Evolutionary conservation across 2,113 vertebrate genomes (phyloP).

Genomic region (Chrysochloris asiatica): DNA sequence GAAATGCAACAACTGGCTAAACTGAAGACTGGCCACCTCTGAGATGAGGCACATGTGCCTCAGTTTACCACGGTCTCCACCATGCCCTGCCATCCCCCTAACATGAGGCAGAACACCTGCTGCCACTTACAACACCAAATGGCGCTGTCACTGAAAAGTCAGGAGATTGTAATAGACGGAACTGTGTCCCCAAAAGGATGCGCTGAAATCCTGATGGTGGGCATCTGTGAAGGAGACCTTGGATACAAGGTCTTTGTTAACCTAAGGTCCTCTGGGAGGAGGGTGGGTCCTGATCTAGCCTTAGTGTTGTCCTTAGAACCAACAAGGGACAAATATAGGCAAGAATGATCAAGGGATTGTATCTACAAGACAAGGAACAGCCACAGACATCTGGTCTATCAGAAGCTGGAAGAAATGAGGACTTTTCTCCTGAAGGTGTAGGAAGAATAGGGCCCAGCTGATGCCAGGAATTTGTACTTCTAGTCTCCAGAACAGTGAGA

Average conservation of each 20-base stretch:
- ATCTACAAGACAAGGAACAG: not conserved
- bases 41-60: not conserved
- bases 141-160: not conserved
- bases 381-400: not conserved
- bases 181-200: no score
- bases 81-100: not conserved
- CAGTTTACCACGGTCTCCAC: not conserved
- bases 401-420: not conserved
- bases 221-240: no score
- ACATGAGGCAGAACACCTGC: no score
- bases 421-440: no score
- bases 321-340: no score
- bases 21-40: not conserved
- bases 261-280: not conserved
- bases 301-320: no score
- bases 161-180: no score
- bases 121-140: no score
- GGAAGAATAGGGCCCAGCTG: not conserved
- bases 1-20: fast-evolving
- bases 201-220: no score
- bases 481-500: not conserved
- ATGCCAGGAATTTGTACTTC: not conserved
- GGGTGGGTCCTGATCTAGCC: no score
- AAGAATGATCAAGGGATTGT: not conserved
- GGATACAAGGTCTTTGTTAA: no score